These are phyloP conservation scores for Myotis findleyi DNA, from an alignment of 2,797 vertebrate species.

Conservation along the genomic window DNA sequence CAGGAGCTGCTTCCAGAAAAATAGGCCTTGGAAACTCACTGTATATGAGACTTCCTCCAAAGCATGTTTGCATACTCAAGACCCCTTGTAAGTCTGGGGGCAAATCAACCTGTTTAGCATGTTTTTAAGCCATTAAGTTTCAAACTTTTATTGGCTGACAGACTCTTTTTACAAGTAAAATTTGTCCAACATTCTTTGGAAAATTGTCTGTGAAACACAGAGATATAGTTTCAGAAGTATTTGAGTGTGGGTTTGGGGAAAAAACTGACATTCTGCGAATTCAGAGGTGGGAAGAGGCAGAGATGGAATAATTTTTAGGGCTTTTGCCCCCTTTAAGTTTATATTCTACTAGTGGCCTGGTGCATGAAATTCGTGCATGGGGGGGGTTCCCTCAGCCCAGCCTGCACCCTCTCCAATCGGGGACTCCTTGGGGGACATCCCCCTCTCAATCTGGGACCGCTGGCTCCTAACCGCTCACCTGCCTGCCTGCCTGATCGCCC, in stretches of 20 bases:
- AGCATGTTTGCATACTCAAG: not conserved
- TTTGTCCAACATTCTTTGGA: not conserved
- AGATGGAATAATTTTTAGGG: not conserved
- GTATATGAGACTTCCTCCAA: not conserved
- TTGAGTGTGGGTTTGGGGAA: not conserved
- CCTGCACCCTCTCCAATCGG: no score
- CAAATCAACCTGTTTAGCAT: not conserved
- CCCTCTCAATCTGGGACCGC: no score
- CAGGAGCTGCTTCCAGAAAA: not conserved
- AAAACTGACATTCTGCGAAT: not conserved
- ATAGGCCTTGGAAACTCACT: not conserved
- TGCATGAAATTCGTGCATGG: no score
- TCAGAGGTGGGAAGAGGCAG: not conserved
- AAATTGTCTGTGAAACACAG: not conserved
- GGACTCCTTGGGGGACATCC: no score
- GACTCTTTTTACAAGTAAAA: not conserved
- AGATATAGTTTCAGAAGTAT: not conserved
- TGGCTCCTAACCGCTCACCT: no score
- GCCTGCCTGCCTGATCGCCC: no score
- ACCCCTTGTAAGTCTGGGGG: not conserved
- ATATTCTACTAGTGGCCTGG: not conserved
- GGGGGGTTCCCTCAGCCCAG: no score
- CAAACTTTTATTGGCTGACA: not conserved
- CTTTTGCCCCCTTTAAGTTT: not conserved
- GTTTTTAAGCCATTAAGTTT: not conserved